Percentiles rank a stretch among this genome's conserved stretches.
Evolutionary conservation across 2,113 vertebrate genomes (phyloP).

Genomic region (Ahaetulla prasina): DNA sequence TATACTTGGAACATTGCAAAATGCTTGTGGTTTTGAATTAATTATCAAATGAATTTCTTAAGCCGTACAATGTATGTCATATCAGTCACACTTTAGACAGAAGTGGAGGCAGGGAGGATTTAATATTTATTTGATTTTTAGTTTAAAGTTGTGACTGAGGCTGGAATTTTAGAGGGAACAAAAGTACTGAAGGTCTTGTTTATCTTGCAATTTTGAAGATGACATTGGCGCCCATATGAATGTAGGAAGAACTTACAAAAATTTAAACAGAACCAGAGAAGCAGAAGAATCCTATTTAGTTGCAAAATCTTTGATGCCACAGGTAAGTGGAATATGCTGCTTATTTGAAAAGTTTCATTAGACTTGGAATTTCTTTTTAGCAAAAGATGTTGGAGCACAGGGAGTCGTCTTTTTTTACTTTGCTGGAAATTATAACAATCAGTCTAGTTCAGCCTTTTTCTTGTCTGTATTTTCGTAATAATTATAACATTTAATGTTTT

Average conservation of each 20-base stretch:
- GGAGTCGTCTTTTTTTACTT: neutral
- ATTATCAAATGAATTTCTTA: neutral
- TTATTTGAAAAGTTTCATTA: neutral
- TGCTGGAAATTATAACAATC: neutral
- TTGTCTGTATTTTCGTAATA: neutral
- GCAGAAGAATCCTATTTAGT: slow-evolving; percentile 93
- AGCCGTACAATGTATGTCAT: neutral
- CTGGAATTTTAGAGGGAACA: neutral
- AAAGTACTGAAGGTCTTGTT: neutral
- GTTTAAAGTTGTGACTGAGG: neutral
- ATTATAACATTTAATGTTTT: neutral
- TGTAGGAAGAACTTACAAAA: slow-evolving; percentile 98
- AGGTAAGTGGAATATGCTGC: slow-evolving; percentile 70
- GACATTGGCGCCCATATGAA: slow-evolving; percentile 99
- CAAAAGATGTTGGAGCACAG: neutral
- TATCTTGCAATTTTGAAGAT: slow-evolving; percentile 69
- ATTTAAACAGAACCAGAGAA: slow-evolving; percentile 91
- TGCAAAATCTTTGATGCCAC: slow-evolving; percentile 97
- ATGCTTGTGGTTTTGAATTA: neutral
- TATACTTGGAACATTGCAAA: neutral
- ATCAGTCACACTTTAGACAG: neutral
- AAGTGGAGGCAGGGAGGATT: neutral
- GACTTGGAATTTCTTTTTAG: neutral
- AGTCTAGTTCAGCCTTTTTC: neutral
- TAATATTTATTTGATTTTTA: neutral